Evolutionary conservation across 1,140 invertebrate genomes (phyloP), one percentile per base, ranked within the genome.

Genomic region (Paracyclopina nana): DNA sequence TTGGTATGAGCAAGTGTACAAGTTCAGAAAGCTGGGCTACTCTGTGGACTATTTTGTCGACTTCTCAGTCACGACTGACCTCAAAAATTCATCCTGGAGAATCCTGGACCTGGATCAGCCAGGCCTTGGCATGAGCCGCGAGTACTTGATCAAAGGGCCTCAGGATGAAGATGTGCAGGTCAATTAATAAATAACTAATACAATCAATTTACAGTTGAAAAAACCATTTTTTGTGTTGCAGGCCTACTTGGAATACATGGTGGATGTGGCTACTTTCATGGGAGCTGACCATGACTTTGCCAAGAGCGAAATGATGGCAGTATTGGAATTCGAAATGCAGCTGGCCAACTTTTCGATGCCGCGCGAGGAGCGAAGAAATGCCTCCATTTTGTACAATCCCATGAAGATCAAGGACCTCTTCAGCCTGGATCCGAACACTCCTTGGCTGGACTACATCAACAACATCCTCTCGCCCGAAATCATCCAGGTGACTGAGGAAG

Each of bases 31-130:
- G 41, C 64, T 71, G 4, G 87, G 87, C 3, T 87, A 83, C 60
- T 84, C 80, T 6, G 79, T 86, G 40, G 83, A 90, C 63, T 88
- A 90, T 59, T 79, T 90, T 60, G 71, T 94, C 12, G 83, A 90
- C 59, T 83, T 91, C 56, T 84, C 81, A 30, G 78, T 92, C 51
- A 75, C 77, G 5, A 79, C 82, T 6, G 85, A 92, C 65, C 70
- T 87, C 11, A 86, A 85, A 62, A 90, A 92, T 62, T 83, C 80
- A 20, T 82, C 80, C 0, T 73, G 28, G 16, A n/a, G 48, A 20
- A 30, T 50, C 16, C 14, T 50, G 12, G 48, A 50, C 31, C 18
- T 50, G 11, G 48, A 50, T 38, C 48, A 50, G 25, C 48, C 48
- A 16, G 29, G 48, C 2, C 24, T 50, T 16, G 48, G 28, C 11